Evolutionary conservation across 2,888 invertebrate genomes (phyloP).

Genomic region (Ophioninae sp.): DNA sequence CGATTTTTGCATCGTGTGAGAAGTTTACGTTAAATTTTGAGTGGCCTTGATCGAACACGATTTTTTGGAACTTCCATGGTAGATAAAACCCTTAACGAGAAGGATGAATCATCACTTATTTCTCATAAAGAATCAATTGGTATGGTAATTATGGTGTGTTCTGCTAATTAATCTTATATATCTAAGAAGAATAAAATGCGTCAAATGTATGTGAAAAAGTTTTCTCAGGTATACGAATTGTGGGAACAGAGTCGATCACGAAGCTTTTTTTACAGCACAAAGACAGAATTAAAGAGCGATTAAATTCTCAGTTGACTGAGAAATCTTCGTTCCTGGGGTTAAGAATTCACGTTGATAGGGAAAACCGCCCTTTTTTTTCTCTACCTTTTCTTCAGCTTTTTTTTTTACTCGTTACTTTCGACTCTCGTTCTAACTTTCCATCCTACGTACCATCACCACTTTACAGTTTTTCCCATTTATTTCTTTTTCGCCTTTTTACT

Average conservation of each 20-base stretch:
- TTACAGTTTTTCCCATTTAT: slow-evolving; percentile 23
- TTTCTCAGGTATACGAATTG: background rate
- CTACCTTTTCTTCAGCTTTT: background rate
- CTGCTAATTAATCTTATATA: background rate
- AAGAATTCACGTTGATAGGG: background rate
- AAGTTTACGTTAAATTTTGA: too few species aligned
- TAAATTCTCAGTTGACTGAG: slow-evolving; percentile 51
- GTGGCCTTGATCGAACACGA: too few species aligned
- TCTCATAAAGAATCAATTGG: background rate
- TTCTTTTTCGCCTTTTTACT: slow-evolving; percentile 11
- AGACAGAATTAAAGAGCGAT: slow-evolving; percentile 53
- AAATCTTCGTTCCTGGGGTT: slow-evolving; percentile 11
- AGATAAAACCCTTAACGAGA: too few species aligned
- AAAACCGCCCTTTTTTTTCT: slow-evolving; percentile 1
- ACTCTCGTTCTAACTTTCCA: slow-evolving; percentile 6
- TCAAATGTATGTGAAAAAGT: background rate
- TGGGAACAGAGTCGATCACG: background rate
- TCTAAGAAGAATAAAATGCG: background rate
- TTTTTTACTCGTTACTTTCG: background rate
- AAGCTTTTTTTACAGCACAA: background rate
- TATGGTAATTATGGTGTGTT: background rate
- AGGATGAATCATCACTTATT: background rate
- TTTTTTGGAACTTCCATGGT: too few species aligned
- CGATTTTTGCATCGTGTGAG: too few species aligned
- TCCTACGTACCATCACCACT: background rate